Evolutionary conservation across 1,140 invertebrate genomes (phyloP).

Genomic region (Saxidomus purpurata): DNA sequence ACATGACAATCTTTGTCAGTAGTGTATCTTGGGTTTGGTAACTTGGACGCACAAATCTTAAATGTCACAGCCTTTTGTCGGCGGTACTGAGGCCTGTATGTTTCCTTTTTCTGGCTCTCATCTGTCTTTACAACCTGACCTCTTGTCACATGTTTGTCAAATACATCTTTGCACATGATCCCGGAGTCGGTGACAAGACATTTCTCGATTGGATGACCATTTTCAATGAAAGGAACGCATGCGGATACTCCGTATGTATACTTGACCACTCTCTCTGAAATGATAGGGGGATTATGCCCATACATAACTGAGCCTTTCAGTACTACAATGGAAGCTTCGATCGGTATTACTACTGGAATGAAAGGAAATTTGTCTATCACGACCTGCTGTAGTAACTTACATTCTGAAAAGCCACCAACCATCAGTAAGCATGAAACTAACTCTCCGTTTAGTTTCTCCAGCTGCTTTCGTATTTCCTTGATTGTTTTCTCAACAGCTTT

Average conservation of each 20-base stretch:
- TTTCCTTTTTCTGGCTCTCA: background rate
- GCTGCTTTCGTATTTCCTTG: background rate
- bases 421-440: background rate
- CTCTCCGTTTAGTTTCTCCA: background rate
- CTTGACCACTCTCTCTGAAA: background rate
- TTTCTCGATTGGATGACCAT: background rate
- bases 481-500: background rate
- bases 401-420: constrained; percentile 40
- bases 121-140: background rate
- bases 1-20: background rate
- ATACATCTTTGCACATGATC: background rate
- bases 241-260: background rate
- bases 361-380: background rate
- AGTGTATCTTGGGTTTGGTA: background rate
- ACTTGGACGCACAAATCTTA: background rate
- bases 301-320: constrained; percentile 13
- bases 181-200: background rate
- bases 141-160: background rate
- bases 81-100: background rate
- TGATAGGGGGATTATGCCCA: background rate
- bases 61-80: background rate
- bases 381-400: background rate
- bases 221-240: background rate
- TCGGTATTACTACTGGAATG: background rate
- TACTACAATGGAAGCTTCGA: background rate